Evolutionary conservation across 2,888 invertebrate species (phyloP), one percentile per base, ranked within the genome.

Genomic region (Aleiodes leptofemur): DNA sequence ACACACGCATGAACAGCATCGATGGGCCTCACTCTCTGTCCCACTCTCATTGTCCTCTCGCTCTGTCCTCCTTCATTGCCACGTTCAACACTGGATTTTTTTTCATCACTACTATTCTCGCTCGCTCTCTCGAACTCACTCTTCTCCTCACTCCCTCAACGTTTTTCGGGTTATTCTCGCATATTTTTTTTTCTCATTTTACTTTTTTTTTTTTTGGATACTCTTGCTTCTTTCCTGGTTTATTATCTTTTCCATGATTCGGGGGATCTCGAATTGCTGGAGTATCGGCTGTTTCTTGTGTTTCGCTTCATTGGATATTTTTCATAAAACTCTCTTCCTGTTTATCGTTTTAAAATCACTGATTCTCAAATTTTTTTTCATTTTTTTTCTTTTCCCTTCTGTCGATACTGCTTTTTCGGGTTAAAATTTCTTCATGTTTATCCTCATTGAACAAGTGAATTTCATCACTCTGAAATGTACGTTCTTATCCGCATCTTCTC

Each of bases 1-100:
- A 80, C 81, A 81, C 82, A 81, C 81, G 79, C 76, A 81, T 78
- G 77, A 79, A 82, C 80, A 79, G 78, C 82, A 81, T 80, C 81
- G 80, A 80, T 80, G 79, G 79, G 43, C 43, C 34, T 34, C 78
- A 72, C 74, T 75, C 75, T 77, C 57, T 31, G 70, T 64, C 56
- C 64, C 78, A 68, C 79, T 74, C 76, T 73, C 78, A 71, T 71
- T 74, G 73, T 77, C 77, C 71, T 76, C 77, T 56, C 29, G 50
- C 29, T 8, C 31, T 50, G 50, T 50, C 53, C 38, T 66, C 56
- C 23, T 64, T 66, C 70, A 23, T 38, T 48, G 23, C 69, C 64
- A 50, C 73, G 69, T 69, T 69, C 38, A 66, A 29, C 53, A 51
- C 43, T 55, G 66, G 31, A 64, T 68, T 56, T 69, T 23, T 23